These are phyloP conservation scores for Loriculus beryllinus DNA, from an alignment of 2,797 vertebrate genomes.

Conservation along the genomic window DNA sequence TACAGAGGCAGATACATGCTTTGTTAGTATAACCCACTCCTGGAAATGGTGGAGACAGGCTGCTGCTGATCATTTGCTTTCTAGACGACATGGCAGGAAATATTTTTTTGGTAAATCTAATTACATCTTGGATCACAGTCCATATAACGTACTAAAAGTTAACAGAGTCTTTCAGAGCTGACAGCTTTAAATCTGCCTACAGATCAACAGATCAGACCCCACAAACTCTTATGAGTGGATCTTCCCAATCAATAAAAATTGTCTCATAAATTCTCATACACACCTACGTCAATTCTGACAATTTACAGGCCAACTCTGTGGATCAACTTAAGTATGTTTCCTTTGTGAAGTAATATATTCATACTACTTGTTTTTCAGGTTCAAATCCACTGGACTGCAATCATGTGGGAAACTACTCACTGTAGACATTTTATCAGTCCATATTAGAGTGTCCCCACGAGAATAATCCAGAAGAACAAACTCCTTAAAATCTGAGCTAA, in stretches of 20 bases:
- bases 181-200: neutral
- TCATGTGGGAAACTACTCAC: neutral
- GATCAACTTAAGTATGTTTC: neutral
- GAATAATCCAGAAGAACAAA: neutral
- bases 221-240: neutral
- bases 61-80: neutral
- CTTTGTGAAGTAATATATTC: neutral
- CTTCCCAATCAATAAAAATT: neutral
- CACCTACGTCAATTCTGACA: neutral
- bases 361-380: neutral
- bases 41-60: neutral
- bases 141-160: neutral
- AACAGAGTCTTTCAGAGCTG: neutral
- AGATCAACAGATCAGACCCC: neutral
- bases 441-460: neutral
- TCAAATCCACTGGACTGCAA: conserved; percentile 39
- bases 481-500: neutral
- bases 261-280: neutral
- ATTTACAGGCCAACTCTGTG: neutral
- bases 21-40: neutral
- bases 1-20: neutral
- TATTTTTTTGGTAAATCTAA: neutral
- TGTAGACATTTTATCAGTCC: neutral
- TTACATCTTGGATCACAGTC: neutral
- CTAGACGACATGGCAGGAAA: neutral